Base-by-base conservation (phyloP, 2,113 vertebrate genomes). In the Perca flavescens region DNA sequence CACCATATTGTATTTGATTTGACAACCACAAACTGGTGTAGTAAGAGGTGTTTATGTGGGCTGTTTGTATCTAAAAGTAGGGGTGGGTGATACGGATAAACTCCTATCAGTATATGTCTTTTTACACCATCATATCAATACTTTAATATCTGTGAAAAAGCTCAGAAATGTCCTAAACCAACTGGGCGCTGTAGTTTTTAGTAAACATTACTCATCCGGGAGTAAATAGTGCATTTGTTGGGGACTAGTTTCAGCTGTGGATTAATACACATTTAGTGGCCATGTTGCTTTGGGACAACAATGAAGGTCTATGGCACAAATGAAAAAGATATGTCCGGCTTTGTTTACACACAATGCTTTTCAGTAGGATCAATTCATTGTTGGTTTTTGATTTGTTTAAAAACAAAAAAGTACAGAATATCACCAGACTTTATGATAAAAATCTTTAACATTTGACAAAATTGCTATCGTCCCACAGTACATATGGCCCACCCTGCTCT, bases 161-260 rank as follows among this genome's bases (percentile, higher is more conserved):
- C 28, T 61, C 3, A 50, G 17, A 50, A 22, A 13, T 63, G 9
- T 43, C n/a, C 47, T 17, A 13, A 53, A 75, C 1, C 22, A 22
- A n/a, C 50, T 31, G n/a, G 9, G 11, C 22, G 21, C 16, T 65
- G 61, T 46, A 76, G 74, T 46, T 76, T 31, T 76, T 28, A 64
- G 58, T n/a, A 15, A 53, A 19, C 1, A 16, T 13, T 40, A 25
- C 16, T 15, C 31, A 43, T 9, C 16, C 31, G 14, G 58, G 28
- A 53, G 21, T 14, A 22, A 62, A 19, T 28, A 10, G 10, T 19
- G 52, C 31, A 25, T 53, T 28, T 54, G 47, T 46, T 46, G 21
- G 58, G 43, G 7, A 34, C 56, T 49, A 73, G 31, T 73, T 73
- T 73, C 22, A 49, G 40, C 47, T 3, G 25, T 0, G 19, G 25